Evolutionary conservation across 2,888 invertebrate species (phyloP), one percentile per base, ranked within the genome.

Genomic region (Rhogogaster chlorosoma): DNA sequence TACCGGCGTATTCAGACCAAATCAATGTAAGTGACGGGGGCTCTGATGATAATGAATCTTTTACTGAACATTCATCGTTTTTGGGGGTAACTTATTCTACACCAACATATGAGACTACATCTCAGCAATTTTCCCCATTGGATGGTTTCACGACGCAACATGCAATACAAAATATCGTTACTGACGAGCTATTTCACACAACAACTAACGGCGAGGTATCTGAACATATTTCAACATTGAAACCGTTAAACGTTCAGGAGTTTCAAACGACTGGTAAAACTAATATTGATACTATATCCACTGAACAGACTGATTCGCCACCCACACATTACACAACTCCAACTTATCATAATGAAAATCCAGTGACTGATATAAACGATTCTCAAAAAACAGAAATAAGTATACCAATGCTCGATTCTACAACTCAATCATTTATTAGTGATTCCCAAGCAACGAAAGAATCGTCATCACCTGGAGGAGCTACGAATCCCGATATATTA

Each of bases 11-110:
- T n/a, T 29, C 32, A 32, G 18, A 49, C 29, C 49, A 29, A 32
- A 18, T 26, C 1, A 77, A 77, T 77, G 29, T 53, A 18, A 77
- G 77, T 53, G 29, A 53, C 26, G 70, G 42, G 42, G 42, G 42
- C 6, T 12, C n/a, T 0, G 38, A 36, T 70, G 22, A 10, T 42
- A 73, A 73, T 42, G 77, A 77, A 77, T 53, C 53, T 18, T 36
- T 32, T 12, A 53, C 77, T 77, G 49, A 53, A 77, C 49, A n/a
- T 53, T 77, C 77, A 18, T 77, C 77, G 18, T 26, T 53, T 15
- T 22, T n/a, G 45, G 49, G 18, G 26, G 18, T 18, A n/a, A 29
- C 45, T 7, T 9, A 26, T 26, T 77, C 53, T 32, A 77, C 53
- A 45, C 29, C 38, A 49, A 45, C 32, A 77, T 53, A 77, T n/a